Base-by-base conservation (phyloP, 2,888 invertebrate species). In the Pterobdella sp. region DNA sequence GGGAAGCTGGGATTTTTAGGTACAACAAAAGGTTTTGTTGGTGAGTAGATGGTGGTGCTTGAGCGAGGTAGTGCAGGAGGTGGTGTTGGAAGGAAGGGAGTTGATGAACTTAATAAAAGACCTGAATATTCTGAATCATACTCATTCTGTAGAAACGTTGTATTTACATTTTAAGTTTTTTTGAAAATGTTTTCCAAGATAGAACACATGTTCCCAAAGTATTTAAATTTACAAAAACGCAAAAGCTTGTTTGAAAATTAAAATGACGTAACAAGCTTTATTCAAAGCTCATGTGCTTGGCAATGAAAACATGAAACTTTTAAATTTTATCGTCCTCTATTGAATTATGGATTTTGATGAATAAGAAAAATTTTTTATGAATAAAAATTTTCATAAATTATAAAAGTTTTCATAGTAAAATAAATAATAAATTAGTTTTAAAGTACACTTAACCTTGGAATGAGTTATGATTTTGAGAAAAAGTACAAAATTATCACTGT, bases 401-500 rank as follows among this genome's bases (percentile, higher is more conserved):
- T n/a, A n/a, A n/a, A n/a, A n/a, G n/a, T n/a, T n/a, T n/a, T n/a
- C n/a, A n/a, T n/a, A n/a, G n/a, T n/a, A n/a, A n/a, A n/a, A n/a
- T n/a, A n/a, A n/a, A n/a, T n/a, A n/a, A n/a, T n/a, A n/a, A n/a
- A n/a, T n/a, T n/a, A n/a, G n/a, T n/a, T n/a, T n/a, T n/a, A n/a
- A n/a, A n/a, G n/a, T n/a, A n/a, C n/a, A 49, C 14, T 26, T 29
- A 14, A 65, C 65, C 35, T 4, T 35, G n/a, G 32, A 32, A 34
- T 32, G 4, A 3, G 65, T 65, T 2, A 35, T 4, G 7, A 71
- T 63, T 63, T 56, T 71, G 34, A 71, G 63, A 35, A 71, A 71
- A 35, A 32, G 22, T n/a, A 71, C 71, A 35, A 63, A 71, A 35
- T 71, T 71, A 22, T 63, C 63, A 1, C 26, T 35, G 14, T 60